A percentile compares a stretch with the other conserved stretches of the same genome.
Evolutionary conservation across 2,888 invertebrate genomes (phyloP).

Genomic region (Diloba caeruleocephala): DNA sequence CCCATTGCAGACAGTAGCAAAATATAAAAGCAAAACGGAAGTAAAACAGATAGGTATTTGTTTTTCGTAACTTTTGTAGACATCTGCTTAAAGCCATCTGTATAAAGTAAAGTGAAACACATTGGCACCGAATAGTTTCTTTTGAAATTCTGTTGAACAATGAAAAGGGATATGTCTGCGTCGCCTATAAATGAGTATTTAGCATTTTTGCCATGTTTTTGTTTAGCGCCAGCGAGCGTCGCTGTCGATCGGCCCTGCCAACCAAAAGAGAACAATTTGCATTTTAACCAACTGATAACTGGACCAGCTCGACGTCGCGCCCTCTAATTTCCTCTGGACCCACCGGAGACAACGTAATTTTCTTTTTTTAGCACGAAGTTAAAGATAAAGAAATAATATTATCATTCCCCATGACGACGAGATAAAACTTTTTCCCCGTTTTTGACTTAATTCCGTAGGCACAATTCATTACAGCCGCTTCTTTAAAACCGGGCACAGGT

Average conservation of each 20-base stretch:
- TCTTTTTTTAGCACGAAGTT: conserved; percentile 64
- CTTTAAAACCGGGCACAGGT: conserved; percentile 39
- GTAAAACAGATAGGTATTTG: conserved; percentile 31
- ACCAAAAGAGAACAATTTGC: conserved; percentile 86
- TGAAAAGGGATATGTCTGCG: conserved; percentile 64
- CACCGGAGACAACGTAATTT: conserved; percentile 73
- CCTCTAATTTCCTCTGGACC: conserved; percentile 74
- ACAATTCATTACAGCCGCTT: conserved; percentile 60
- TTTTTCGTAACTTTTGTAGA: conserved; percentile 20
- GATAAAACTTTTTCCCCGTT: conserved; percentile 66
- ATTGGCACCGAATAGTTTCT: conserved; percentile 39
- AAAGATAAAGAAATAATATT: conserved; percentile 72
- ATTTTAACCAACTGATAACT: conserved; percentile 86
- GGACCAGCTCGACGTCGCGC: conserved; percentile 69
- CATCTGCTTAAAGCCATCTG: conserved; percentile 11
- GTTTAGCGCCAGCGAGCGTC: conserved; percentile 56
- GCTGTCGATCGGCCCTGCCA: conserved; percentile 72
- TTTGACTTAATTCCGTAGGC: conserved; percentile 55
- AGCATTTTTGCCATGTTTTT: conserved; percentile 75
- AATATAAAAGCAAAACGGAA: conserved; percentile 11
- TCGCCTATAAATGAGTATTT: conserved; percentile 80
- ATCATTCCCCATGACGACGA: conserved; percentile 67
- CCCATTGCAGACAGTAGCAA: conserved; percentile 15
- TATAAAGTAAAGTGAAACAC: conserved; percentile 17
- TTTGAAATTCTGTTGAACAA: conserved; percentile 57